Percentiles rank a stretch among this genome's conserved stretches.
These are phyloP conservation scores for Dryas iulia DNA, from an alignment of 1,140 invertebrate genomes.

Conservation along the genomic window DNA sequence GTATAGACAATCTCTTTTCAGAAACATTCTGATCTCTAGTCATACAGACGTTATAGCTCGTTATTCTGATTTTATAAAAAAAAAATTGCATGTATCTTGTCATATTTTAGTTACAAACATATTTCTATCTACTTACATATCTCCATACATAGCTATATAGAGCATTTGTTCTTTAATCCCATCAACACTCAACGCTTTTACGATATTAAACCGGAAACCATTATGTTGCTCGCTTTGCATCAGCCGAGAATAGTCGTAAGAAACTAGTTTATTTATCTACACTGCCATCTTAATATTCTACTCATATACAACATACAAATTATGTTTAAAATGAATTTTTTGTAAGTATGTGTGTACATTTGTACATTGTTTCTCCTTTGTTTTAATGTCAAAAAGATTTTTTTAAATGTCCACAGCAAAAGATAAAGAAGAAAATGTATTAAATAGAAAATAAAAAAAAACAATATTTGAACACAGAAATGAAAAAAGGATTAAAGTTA, in stretches of 20 bases:
- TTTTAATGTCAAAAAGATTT: neutral
- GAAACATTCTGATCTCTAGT: too few relatives aligned
- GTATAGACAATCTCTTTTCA: too few relatives aligned
- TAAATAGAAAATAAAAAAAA: too few relatives aligned
- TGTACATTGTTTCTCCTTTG: neutral
- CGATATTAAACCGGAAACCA: conserved; percentile 3
- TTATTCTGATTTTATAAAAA: too few relatives aligned
- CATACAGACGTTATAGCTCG: too few relatives aligned
- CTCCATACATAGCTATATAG: neutral
- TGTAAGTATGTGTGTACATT: neutral
- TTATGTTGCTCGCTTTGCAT: neutral
- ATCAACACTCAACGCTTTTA: conserved; percentile 1
- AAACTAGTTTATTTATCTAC: conserved; percentile 2
- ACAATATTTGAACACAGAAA: too few relatives aligned
- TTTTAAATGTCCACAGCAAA: neutral
- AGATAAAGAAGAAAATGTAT: too few relatives aligned
- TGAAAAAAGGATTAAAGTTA: too few relatives aligned
- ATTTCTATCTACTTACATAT: neutral
- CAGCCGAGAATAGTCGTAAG: neutral
- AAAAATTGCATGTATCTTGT: neutral
- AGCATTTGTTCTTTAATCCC: neutral
- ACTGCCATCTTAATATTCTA: conserved; percentile 1
- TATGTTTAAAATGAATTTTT: too few relatives aligned
- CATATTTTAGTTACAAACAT: neutral
- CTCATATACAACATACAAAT: neutral